Base-by-base conservation (phyloP, 1,140 invertebrate genomes). In the Scylla paramamosain region DNA sequence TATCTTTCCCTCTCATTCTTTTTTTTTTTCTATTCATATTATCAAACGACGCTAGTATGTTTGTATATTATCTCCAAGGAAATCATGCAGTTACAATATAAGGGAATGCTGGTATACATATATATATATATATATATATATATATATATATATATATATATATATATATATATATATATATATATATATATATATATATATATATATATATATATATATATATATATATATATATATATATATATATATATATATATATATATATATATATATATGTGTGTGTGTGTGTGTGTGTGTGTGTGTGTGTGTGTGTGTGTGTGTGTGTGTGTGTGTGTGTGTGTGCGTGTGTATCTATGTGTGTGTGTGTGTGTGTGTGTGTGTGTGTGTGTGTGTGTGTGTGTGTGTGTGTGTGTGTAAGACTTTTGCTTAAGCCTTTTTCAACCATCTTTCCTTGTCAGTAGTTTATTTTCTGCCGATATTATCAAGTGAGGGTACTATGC, bases 251-350 rank as follows among this genome's bases (percentile, higher is more conserved):
- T 87, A 87, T 88, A 87, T 88, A 88, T 1, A 88, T 88, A 88
- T 7, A 88, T 88, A 88, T 88, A 88, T 87, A 87, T 87, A 87
- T 87, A 87, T 87, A 87, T 87, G 31, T 88, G 39, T 88, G 39
- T 88, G 39, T 88, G 32, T 88, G 39, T 88, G 32, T 88, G 32
- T 88, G 32, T 88, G n/a, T 88, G n/a, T 28, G 86, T 88, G 86
- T 88, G 86, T 88, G 86, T 88, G 86, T 88, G 86, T 88, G 86
- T 88, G 86, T 88, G 86, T 88, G 86, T 88, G 86, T 88, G 86
- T 88, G 86, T 88, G 86, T 88, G 86, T 88, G 86, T 88, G 86
- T 88, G 86, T 88, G 86, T 88, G 86, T n/a, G n/a, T n/a, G n/a
- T n/a, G n/a, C n/a, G n/a, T n/a, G n/a, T n/a, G n/a, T n/a, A n/a